Conservation (phyloP, 2,888 invertebrate species). For the Rutpela maculata region DNA sequence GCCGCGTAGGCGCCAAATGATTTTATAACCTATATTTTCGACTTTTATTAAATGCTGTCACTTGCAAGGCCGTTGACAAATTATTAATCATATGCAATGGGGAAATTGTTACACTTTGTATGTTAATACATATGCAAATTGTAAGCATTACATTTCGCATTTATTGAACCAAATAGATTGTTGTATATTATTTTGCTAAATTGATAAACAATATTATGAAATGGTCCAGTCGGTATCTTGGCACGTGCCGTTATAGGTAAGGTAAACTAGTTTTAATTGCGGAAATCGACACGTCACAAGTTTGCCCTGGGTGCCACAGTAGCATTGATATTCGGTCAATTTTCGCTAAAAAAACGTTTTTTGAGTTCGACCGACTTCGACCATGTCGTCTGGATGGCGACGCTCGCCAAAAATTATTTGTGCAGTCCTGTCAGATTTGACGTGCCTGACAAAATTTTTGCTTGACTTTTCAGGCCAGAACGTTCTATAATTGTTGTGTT, state of each 20-base stretch:
- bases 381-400: too few species aligned
- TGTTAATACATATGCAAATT: constrained; percentile 29
- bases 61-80: constrained; percentile 46
- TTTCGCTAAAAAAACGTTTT: too few species aligned
- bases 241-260: neutral
- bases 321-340: too few species aligned
- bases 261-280: neutral
- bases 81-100: constrained; percentile 45
- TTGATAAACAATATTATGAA: neutral
- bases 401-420: too few species aligned
- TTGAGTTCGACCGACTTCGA: too few species aligned
- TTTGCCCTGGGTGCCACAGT: neutral
- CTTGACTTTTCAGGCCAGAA: too few species aligned
- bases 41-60: constrained; percentile 41
- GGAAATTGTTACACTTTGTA: constrained; percentile 33
- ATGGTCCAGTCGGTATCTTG: neutral
- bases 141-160: neutral
- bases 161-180: constrained; percentile 13
- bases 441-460: too few species aligned
- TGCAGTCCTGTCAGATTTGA: too few species aligned
- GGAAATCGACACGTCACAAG: neutral
- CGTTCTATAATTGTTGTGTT: too few species aligned
- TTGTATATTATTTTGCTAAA: neutral
- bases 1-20: constrained; percentile 41
- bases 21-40: constrained; percentile 47